A percentile compares a stretch with the other conserved stretches of the same genome.
Evolutionary conservation across 2,797 vertebrate species (phyloP).

Genomic region (Gadopsis marmoratus): DNA sequence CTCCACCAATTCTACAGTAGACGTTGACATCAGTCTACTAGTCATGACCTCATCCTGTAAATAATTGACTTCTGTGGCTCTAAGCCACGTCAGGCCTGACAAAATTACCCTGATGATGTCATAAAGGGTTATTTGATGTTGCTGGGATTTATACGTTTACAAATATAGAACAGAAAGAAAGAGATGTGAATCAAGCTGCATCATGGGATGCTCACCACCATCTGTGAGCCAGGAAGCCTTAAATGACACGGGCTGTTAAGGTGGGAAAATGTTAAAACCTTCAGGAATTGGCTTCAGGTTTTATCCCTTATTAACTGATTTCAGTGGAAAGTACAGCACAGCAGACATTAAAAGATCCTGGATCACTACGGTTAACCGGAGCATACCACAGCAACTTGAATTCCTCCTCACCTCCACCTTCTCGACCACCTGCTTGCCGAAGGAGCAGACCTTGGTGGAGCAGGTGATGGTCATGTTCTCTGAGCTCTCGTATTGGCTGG

Average conservation of each 20-base stretch:
- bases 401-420: slow-evolving; percentile 94
- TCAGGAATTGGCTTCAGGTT: background rate
- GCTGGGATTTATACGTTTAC: background rate
- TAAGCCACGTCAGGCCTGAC: background rate
- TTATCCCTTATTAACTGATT: background rate
- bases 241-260: background rate
- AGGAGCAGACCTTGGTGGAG: slow-evolving; percentile 99
- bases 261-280: background rate
- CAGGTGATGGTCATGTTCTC: slow-evolving; percentile 99
- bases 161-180: background rate
- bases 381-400: background rate
- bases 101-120: background rate
- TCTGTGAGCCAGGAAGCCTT: background rate
- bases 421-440: slow-evolving; percentile 99
- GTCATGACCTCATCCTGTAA: background rate
- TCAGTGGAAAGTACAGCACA: background rate
- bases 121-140: background rate
- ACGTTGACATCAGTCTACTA: background rate
- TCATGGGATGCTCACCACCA: background rate
- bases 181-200: background rate
- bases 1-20: background rate
- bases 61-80: background rate
- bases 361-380: too few species aligned
- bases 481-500: slow-evolving; percentile 98
- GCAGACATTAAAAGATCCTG: background rate